Percentiles rank a stretch among this genome's conserved stretches.
Conservation (phyloP, 2,888 invertebrate species). For the Ophion ventricosus region DNA sequence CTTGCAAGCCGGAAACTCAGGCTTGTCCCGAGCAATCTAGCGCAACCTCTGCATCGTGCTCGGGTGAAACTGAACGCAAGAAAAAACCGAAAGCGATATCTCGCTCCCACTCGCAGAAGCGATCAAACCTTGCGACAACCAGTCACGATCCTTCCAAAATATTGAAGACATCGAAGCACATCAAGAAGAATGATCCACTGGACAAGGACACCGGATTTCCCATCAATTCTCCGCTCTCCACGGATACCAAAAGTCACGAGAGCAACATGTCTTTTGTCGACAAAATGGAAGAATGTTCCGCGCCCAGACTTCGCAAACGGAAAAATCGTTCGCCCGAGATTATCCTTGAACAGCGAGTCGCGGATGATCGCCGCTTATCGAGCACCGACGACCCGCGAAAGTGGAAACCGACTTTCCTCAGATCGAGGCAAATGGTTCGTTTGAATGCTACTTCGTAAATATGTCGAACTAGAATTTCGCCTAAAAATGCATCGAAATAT, state of each 20-base stretch:
- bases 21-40: conserved; percentile 11
- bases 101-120: not conserved
- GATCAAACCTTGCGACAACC: not conserved
- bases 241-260: not conserved
- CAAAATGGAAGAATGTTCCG: conserved; percentile 30
- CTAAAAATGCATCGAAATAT: too few relatives aligned
- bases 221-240: not conserved
- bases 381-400: too few relatives aligned
- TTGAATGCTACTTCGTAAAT: too few relatives aligned
- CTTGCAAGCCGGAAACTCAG: conserved; percentile 34
- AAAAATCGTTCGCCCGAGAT: not conserved
- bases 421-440: too few relatives aligned
- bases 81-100: not conserved
- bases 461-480: too few relatives aligned
- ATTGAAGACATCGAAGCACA: not conserved
- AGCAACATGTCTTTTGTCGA: conserved; percentile 7
- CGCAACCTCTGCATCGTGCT: not conserved
- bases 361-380: not conserved
- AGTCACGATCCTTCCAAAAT: not conserved
- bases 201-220: not conserved
- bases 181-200: not conserved
- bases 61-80: not conserved
- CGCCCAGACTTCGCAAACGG: conserved; percentile 7
- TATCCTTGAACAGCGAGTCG: not conserved
- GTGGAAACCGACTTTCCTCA: too few relatives aligned